These are phyloP conservation scores for Falco columbarius DNA, from an alignment of 2,797 vertebrate genomes.

Conservation along the genomic window DNA sequence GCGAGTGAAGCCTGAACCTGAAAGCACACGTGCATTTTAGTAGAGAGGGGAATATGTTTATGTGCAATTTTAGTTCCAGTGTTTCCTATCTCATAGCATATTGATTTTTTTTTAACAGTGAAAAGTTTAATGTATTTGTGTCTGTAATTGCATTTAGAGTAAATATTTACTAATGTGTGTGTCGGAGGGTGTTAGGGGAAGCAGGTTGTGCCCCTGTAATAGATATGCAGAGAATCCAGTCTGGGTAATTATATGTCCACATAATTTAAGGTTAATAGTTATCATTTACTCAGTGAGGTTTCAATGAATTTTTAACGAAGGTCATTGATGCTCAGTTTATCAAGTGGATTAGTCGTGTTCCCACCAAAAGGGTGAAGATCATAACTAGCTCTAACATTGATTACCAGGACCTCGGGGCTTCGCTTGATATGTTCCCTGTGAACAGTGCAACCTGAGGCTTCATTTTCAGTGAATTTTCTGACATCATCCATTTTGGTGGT, in stretches of 20 bases:
- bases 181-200: accelerated
- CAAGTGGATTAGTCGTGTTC: not conserved
- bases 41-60: not conserved
- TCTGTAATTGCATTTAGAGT: not conserved
- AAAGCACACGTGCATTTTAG: not conserved
- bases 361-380: not conserved
- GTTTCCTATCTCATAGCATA: not conserved
- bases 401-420: not conserved
- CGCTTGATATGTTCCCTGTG: not conserved
- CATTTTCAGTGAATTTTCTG: not conserved
- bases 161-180: not conserved
- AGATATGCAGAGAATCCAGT: not conserved
- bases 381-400: not conserved
- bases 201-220: not conserved
- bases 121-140: not conserved
- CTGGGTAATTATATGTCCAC: conserved; percentile 10
- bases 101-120: not conserved
- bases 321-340: conserved; percentile 13
- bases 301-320: conserved; percentile 14
- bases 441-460: not conserved
- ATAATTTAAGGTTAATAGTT: conserved; percentile 25
- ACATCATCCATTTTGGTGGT: not conserved
- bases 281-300: conserved; percentile 13
- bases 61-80: not conserved
- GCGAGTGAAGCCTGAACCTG: not conserved